A percentile compares a stretch with the other conserved stretches of the same genome.
Conservation (phyloP, 37 sponge, comb jelly and placozoan species). For the Tethya wilhelma region DNA sequence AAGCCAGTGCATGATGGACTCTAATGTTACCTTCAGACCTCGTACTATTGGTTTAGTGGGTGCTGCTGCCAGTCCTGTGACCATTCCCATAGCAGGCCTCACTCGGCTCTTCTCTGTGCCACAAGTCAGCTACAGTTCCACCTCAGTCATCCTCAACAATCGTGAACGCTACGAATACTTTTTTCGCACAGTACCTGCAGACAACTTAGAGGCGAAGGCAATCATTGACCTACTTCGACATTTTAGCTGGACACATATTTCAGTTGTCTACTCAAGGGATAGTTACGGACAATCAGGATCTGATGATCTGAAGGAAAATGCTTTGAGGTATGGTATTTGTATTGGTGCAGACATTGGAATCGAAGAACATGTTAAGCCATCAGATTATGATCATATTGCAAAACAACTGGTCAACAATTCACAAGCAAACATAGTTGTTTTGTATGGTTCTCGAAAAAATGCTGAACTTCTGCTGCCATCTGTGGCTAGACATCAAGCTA, state of each 20-base stretch:
- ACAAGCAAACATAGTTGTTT: constrained; percentile 21
- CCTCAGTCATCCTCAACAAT: constrained; percentile 69
- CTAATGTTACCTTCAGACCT: not conserved
- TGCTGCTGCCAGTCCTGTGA: constrained; percentile 62
- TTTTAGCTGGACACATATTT: constrained; percentile 56
- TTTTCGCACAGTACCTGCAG: constrained; percentile 75
- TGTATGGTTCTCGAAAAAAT: constrained; percentile 7
- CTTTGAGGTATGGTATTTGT: constrained; percentile 16
- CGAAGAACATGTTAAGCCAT: not conserved
- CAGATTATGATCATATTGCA: not conserved
- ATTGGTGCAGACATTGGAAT: constrained; percentile 12
- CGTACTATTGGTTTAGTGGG: constrained; percentile 62
- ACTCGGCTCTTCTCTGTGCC: constrained; percentile 63
- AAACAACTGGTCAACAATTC: constrained; percentile 10
- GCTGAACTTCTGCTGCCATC: not conserved
- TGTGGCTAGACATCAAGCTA: not conserved
- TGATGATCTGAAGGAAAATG: constrained; percentile 8
- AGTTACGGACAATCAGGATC: constrained; percentile 42
- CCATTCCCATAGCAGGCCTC: constrained; percentile 59
- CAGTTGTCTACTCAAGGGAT: constrained; percentile 8
- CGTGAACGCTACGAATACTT: constrained; percentile 64
- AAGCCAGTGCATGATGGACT: not conserved
- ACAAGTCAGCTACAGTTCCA: constrained; percentile 77
- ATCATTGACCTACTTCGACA: constrained; percentile 63
- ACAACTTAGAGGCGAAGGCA: constrained; percentile 71